phyloP scores from a whole-genome alignment of 2,797 vertebrate genomes.

The Telmatherina bonti region DNA sequence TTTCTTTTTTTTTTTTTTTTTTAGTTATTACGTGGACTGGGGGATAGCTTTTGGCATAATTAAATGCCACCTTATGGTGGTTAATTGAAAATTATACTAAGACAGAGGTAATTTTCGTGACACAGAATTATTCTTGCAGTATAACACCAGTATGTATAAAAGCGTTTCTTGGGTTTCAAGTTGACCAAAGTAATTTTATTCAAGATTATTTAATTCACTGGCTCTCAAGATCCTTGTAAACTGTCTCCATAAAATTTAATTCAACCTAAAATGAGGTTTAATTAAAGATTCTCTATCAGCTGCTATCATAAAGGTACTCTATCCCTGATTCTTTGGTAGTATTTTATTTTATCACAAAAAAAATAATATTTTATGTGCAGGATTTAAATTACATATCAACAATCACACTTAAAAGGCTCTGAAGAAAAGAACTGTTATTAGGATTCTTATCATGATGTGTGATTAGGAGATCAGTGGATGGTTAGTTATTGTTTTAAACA shows the following conservation, averaged over 20 bases:
- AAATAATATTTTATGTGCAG: background rate
- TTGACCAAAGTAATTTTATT: too few species aligned
- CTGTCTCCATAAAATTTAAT: background rate
- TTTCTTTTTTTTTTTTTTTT: too few species aligned
- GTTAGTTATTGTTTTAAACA: constrained; percentile 1
- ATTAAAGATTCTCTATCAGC: background rate
- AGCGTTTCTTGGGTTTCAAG: too few species aligned
- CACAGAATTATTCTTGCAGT: too few species aligned
- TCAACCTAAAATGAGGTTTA: background rate
- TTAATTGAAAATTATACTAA: too few species aligned
- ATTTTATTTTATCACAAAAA: background rate
- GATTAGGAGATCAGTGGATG: background rate
- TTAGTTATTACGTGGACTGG: too few species aligned
- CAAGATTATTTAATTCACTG: background rate
- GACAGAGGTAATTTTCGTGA: too few species aligned
- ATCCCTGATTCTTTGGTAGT: background rate
- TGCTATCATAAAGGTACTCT: background rate
- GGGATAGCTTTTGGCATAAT: too few species aligned
- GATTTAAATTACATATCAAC: background rate
- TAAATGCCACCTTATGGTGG: too few species aligned
- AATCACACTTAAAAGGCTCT: background rate
- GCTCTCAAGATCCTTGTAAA: background rate
- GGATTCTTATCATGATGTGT: constrained; percentile 7
- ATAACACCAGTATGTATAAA: too few species aligned
- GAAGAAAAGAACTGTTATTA: background rate